Conservation (phyloP, 2,113 vertebrate genomes). For the Sialia sialis region DNA sequence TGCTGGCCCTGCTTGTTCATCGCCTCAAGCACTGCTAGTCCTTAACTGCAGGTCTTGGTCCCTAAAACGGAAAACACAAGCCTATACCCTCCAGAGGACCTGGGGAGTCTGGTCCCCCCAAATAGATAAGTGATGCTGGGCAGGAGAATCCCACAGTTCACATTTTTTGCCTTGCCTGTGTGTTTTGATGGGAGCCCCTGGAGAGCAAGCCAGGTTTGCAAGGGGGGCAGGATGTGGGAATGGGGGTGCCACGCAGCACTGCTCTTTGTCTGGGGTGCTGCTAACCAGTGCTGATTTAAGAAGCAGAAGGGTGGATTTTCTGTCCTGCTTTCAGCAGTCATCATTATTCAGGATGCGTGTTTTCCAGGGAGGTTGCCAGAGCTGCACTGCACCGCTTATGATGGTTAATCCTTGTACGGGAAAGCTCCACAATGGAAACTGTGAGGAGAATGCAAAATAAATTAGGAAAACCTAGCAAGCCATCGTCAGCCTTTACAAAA, state of each 20-base stretch:
- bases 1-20: not conserved
- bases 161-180: not conserved
- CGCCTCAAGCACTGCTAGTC: not conserved
- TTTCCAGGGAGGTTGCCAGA: conserved; percentile 51
- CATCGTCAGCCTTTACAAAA: not conserved
- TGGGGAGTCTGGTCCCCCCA: not conserved
- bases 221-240: not conserved
- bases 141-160: not conserved
- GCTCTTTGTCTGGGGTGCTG: not conserved
- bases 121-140: accelerated
- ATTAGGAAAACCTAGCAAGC: conserved; percentile 42
- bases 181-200: not conserved
- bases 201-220: accelerated
- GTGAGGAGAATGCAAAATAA: conserved; percentile 29
- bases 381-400: conserved; percentile 47
- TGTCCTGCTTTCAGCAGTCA: conserved; percentile 20
- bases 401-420: not conserved
- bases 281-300: not conserved
- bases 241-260: accelerated
- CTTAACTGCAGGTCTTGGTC: not conserved
- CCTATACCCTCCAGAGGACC: not conserved
- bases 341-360: conserved; percentile 52
- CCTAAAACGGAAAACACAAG: not conserved
- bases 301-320: conserved; percentile 3
- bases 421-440: conserved; percentile 41